Conservation (phyloP, 1,140 invertebrate species). For the Neelides sp. region DNA sequence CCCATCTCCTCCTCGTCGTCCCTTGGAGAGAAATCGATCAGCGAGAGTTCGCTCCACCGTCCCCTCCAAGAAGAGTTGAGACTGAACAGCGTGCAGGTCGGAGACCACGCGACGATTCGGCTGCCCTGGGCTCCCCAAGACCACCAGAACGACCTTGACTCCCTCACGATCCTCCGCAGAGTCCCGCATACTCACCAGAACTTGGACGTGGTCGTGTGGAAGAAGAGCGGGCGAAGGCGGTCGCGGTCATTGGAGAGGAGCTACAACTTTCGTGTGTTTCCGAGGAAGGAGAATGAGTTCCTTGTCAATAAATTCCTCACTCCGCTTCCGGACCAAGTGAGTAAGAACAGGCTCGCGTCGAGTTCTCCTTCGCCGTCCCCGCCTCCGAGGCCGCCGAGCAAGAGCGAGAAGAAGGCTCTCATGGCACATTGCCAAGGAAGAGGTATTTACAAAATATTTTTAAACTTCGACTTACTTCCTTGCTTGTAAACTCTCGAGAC, state of each 20-base stretch:
- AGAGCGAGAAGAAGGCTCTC: no score
- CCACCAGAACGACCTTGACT: slow-evolving; percentile 28
- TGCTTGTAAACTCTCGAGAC: no score
- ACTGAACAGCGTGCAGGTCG: slow-evolving; percentile 29
- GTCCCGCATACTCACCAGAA: slow-evolving; percentile 28
- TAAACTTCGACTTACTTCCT: no score
- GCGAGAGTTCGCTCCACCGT: no score
- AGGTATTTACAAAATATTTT: no score
- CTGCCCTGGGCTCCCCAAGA: slow-evolving; percentile 27
- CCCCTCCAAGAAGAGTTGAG: slow-evolving; percentile 15
- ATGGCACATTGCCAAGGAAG: no score
- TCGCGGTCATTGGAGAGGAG: slow-evolving; percentile 33
- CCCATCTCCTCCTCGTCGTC: no score
- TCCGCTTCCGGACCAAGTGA: not conserved
- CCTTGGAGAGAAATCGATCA: no score
- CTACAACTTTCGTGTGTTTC: slow-evolving; percentile 29
- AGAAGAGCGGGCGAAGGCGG: slow-evolving; percentile 20
- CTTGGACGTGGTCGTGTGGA: slow-evolving; percentile 2
- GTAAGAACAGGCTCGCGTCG: not conserved
- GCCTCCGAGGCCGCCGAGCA: not conserved
- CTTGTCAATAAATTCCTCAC: slow-evolving; percentile 8
- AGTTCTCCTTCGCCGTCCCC: slow-evolving; percentile 11
- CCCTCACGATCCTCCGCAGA: slow-evolving; percentile 10
- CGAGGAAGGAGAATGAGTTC: slow-evolving; percentile 11
- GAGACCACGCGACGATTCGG: slow-evolving; percentile 28